Evolutionary conservation across 2,113 vertebrate genomes (phyloP).

Genomic region (Halcyon senegalensis): DNA sequence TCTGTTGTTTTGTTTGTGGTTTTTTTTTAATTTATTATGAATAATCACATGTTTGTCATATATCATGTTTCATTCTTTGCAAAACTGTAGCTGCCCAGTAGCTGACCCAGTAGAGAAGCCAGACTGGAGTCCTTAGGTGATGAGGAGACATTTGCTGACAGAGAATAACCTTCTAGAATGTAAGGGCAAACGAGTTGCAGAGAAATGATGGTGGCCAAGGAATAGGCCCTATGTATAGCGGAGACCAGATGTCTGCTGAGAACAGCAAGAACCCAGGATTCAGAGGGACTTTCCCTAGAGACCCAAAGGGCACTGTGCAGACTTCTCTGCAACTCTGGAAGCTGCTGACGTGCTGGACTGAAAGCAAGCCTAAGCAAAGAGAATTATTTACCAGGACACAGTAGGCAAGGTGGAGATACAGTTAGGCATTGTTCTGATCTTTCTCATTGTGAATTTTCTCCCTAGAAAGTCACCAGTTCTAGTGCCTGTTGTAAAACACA

Average conservation of each 20-base stretch:
- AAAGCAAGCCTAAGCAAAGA: background rate
- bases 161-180: background rate
- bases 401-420: background rate
- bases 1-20: background rate
- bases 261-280: background rate
- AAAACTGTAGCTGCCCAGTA: background rate
- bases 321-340: background rate
- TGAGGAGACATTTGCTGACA: background rate
- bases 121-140: background rate
- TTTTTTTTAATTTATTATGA: background rate
- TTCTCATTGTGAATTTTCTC: background rate
- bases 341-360: background rate
- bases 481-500: background rate
- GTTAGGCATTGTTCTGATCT: background rate
- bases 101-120: background rate
- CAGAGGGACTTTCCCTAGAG: background rate
- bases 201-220: background rate
- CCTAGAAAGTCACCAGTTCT: background rate
- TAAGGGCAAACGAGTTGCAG: background rate
- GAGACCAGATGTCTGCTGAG: background rate
- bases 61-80: background rate
- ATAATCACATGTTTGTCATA: background rate
- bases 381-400: background rate
- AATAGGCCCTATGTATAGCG: background rate
- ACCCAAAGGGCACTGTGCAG: background rate